Percentiles rank a stretch among this genome's conserved stretches.
phyloP scores from a whole-genome alignment of 2,888 invertebrate species.

The Pheosia tremula region DNA sequence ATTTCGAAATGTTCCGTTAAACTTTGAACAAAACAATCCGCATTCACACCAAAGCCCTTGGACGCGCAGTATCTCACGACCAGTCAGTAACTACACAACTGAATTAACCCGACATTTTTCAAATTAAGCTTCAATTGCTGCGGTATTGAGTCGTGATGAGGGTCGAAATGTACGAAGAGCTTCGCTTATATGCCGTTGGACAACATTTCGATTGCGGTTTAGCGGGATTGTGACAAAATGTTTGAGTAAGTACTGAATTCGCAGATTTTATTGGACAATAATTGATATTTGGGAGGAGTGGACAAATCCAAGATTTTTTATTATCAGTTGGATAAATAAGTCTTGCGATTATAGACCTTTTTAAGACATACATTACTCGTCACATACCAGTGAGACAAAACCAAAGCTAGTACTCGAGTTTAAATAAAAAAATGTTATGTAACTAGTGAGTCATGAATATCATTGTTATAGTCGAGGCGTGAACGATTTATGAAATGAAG shows the following conservation, averaged over 20 bases:
- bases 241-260: not conserved
- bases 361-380: too few relatives aligned
- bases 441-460: too few relatives aligned
- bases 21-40: not conserved
- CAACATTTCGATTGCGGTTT: not conserved
- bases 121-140: conserved; percentile 3
- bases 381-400: too few relatives aligned
- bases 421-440: too few relatives aligned
- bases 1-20: not conserved
- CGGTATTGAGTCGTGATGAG: conserved; percentile 1
- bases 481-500: too few relatives aligned
- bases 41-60: not conserved
- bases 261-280: too few relatives aligned
- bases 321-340: too few relatives aligned
- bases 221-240: not conserved
- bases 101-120: not conserved
- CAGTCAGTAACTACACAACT: not conserved
- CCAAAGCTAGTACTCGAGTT: too few relatives aligned
- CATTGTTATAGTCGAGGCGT: too few relatives aligned
- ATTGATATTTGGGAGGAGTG: too few relatives aligned
- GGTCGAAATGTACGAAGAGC: not conserved
- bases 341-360: too few relatives aligned
- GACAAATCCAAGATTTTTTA: too few relatives aligned
- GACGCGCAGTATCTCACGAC: not conserved
- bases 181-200: not conserved